Evolutionary conservation across 2,888 invertebrate species (phyloP).

Genomic region (Melanotus villosus): DNA sequence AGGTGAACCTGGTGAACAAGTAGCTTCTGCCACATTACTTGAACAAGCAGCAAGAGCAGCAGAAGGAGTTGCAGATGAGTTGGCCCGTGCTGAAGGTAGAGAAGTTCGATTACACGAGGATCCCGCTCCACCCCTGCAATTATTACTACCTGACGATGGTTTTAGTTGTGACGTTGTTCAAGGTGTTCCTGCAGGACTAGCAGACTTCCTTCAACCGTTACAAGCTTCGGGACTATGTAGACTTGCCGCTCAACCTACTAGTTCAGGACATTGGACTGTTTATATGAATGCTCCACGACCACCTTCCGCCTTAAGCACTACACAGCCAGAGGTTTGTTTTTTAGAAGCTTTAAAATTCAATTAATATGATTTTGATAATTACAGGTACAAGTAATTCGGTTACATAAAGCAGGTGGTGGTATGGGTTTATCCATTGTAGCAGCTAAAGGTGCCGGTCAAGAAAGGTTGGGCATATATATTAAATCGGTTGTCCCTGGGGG

Average conservation of each 20-base stretch:
- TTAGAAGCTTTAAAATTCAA: not conserved
- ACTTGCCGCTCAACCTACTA: conserved; percentile 90
- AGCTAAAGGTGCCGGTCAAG: conserved; percentile 78
- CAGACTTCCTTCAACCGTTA: conserved; percentile 88
- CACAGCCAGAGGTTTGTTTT: conserved; percentile 64
- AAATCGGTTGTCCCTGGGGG: conserved; percentile 98
- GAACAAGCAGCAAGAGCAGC: conserved; percentile 84
- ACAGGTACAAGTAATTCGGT: conserved; percentile 83
- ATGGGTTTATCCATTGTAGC: conserved; percentile 99
- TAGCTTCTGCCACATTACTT: conserved; percentile 72
- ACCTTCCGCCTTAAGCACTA: conserved; percentile 65
- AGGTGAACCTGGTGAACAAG: conserved; percentile 69
- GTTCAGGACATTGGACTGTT: conserved; percentile 95
- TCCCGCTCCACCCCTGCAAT: conserved; percentile 88
- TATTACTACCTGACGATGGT: conserved; percentile 96
- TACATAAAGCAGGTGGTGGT: conserved; percentile 95
- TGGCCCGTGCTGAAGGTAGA: conserved; percentile 91
- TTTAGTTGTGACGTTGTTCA: conserved; percentile 94
- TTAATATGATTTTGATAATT: conserved; percentile 28
- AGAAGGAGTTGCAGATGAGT: conserved; percentile 91
- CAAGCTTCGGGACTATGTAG: conserved; percentile 90
- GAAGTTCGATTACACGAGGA: conserved; percentile 93
- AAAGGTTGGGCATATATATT: conserved; percentile 94
- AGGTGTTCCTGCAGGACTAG: conserved; percentile 93
- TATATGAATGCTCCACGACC: conserved; percentile 79